Evolutionary conservation across 2,888 invertebrate species (phyloP).

Genomic region (Phalangium opilio): DNA sequence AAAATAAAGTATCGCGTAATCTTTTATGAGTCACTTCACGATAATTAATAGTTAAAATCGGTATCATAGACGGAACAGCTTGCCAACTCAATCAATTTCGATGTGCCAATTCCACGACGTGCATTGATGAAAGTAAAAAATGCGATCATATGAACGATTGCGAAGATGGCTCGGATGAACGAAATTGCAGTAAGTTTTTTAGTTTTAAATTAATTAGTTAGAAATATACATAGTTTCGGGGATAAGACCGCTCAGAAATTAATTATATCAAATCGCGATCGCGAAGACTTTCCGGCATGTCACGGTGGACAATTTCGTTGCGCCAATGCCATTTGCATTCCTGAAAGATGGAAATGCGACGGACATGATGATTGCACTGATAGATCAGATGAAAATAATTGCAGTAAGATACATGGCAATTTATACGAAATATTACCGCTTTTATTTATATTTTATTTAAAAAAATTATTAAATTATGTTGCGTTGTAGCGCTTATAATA

Average conservation of each 20-base stretch:
- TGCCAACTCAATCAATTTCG: conserved; percentile 74
- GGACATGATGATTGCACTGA: conserved; percentile 67
- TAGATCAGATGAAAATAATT: conserved; percentile 74
- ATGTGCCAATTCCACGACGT: conserved; percentile 61
- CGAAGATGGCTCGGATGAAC: conserved; percentile 70
- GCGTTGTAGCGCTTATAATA: conserved; percentile 45
- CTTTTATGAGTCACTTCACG: too few relatives aligned
- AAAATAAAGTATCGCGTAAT: too few relatives aligned
- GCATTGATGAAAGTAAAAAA: conserved; percentile 54
- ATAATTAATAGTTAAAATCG: too few relatives aligned
- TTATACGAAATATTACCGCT: background rate
- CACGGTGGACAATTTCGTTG: conserved; percentile 83
- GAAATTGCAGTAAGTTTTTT: conserved; percentile 59
- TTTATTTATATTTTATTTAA: background rate
- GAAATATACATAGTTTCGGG: background rate
- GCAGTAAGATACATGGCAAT: conserved; percentile 34
- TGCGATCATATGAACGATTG: conserved; percentile 86
- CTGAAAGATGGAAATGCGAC: conserved; percentile 41
- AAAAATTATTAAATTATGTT: background rate
- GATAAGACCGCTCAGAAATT: background rate
- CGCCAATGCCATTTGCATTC: conserved; percentile 82
- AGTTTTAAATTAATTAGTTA: conserved; percentile 22
- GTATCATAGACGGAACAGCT: conserved; percentile 23
- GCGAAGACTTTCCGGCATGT: conserved; percentile 70
- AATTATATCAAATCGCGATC: too few relatives aligned